Conservation (phyloP, 2,797 vertebrate genomes). For the Cheirogaleus major region DNA sequence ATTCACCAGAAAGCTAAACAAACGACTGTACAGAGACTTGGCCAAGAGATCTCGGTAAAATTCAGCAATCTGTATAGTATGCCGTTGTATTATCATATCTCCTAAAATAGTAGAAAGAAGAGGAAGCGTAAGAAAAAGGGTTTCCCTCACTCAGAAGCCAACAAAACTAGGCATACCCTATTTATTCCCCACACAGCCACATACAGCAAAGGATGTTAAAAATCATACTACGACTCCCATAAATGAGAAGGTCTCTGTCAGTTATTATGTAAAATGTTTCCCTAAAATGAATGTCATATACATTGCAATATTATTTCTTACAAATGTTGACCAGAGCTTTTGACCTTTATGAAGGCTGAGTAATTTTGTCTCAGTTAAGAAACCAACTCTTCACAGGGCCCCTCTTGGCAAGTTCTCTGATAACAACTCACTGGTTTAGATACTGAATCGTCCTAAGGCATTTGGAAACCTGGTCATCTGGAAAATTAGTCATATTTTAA, state of each 20-base stretch:
- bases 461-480: not conserved
- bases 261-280: rapidly evolving
- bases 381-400: not conserved
- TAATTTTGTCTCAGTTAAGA: not conserved
- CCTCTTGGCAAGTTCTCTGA: not conserved
- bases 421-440: not conserved
- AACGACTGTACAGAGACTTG: conserved; percentile 93
- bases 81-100: conserved; percentile 91
- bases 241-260: not conserved
- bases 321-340: not conserved
- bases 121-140: not conserved
- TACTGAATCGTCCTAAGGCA: not conserved
- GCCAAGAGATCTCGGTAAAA: conserved; percentile 94
- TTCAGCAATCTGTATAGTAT: conserved; percentile 91
- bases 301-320: not conserved
- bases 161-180: rapidly evolving
- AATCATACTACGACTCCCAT: rapidly evolving
- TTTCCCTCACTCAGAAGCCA: not conserved
- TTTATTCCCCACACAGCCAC: too few relatives aligned
- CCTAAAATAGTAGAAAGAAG: conserved; percentile 84
- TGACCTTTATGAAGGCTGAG: not conserved
- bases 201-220: rapidly evolving
- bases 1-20: conserved; percentile 96
- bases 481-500: not conserved
- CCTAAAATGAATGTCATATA: rapidly evolving